Evolutionary conservation across 1,140 invertebrate genomes (phyloP).

Genomic region (Manduca sexta): DNA sequence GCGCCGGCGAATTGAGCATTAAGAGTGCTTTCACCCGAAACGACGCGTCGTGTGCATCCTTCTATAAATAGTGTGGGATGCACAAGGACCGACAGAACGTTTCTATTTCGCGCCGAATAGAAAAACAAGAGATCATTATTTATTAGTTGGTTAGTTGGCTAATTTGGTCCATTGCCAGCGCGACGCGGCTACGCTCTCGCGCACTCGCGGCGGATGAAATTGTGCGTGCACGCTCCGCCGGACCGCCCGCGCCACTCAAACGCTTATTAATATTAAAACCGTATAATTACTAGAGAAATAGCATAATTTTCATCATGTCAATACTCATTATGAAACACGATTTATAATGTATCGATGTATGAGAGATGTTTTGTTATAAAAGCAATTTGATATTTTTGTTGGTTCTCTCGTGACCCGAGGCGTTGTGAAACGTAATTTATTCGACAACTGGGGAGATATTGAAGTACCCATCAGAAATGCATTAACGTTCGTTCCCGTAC

Average conservation of each 20-base stretch:
- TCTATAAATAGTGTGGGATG: slow-evolving; percentile 55
- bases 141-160: slow-evolving; percentile 70
- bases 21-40: slow-evolving; percentile 69
- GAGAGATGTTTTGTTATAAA: too few species aligned
- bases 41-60: slow-evolving; percentile 55
- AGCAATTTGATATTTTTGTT: neutral
- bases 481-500: slow-evolving; percentile 46
- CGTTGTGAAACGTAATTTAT: slow-evolving; percentile 50
- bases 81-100: slow-evolving; percentile 54
- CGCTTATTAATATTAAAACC: slow-evolving; percentile 47
- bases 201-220: slow-evolving; percentile 44
- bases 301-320: neutral
- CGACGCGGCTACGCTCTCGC: slow-evolving; percentile 56
- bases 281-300: slow-evolving; percentile 3
- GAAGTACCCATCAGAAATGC: slow-evolving; percentile 67
- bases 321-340: too few species aligned
- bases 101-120: slow-evolving; percentile 66
- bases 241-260: neutral
- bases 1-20: slow-evolving; percentile 59
- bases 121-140: slow-evolving; percentile 73
- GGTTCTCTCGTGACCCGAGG: neutral
- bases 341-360: too few species aligned
- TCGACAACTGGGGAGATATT: slow-evolving; percentile 44
- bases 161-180: slow-evolving; percentile 66
- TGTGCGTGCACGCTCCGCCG: slow-evolving; percentile 42